A percentile compares a stretch with the other conserved stretches of the same genome.
phyloP scores from a whole-genome alignment of 2,113 vertebrate species.

The Chinchilla lanigera region DNA sequence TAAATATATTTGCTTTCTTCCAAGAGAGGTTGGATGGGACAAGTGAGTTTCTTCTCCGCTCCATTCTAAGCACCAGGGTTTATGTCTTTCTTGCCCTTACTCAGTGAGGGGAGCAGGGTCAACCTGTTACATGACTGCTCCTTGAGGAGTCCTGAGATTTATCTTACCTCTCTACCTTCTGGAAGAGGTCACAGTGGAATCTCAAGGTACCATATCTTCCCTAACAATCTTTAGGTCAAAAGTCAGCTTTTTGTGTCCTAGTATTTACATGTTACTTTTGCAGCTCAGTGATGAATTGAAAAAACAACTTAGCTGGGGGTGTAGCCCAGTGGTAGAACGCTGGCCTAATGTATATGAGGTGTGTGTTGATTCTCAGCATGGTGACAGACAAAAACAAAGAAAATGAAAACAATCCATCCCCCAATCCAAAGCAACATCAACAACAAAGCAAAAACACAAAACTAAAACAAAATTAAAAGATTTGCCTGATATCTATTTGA shows the following conservation, averaged over 20 bases:
- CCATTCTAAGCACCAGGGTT: not conserved
- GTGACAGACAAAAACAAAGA: not conserved
- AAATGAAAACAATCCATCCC: not conserved
- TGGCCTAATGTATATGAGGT: not conserved
- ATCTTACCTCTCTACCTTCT: not conserved
- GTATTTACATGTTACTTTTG: not conserved
- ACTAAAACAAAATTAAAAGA: not conserved
- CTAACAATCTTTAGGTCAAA: not conserved
- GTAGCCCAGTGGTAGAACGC: not conserved
- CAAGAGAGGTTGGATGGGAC: not conserved
- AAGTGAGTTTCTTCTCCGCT: not conserved
- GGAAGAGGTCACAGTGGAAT: not conserved
- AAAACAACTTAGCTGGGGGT: not conserved
- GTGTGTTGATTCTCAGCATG: not conserved
- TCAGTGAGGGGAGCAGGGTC: accelerated
- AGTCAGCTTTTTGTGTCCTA: not conserved
- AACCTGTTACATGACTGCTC: not conserved
- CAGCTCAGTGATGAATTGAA: not conserved
- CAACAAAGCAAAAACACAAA: not conserved
- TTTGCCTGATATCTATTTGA: not conserved
- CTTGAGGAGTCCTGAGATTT: not conserved
- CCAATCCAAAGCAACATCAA: not conserved
- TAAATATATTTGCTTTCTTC: not conserved
- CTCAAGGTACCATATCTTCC: not conserved
- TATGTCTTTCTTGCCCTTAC: not conserved